Evolutionary conservation across 2,113 vertebrate genomes (phyloP).

Genomic region (Myocastor coypus): DNA sequence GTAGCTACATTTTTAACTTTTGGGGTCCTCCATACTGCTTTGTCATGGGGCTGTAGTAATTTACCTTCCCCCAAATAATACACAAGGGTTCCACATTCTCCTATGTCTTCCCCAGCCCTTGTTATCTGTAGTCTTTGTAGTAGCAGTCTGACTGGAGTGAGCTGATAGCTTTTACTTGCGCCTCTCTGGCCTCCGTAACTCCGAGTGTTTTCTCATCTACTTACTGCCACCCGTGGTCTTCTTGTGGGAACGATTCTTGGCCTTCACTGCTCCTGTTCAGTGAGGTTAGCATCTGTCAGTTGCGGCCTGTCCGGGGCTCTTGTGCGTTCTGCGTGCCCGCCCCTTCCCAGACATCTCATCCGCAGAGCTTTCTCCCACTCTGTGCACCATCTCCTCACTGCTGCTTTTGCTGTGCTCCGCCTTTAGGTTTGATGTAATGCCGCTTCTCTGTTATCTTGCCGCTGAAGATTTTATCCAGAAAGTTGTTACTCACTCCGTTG

Average conservation of each 20-base stretch:
- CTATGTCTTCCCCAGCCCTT: not conserved
- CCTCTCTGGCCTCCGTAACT: not conserved
- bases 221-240: not conserved
- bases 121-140: not conserved
- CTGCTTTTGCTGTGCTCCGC: not conserved
- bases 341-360: accelerated
- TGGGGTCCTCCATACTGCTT: not conserved
- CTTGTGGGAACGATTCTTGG: not conserved
- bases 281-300: not conserved
- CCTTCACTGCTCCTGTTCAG: not conserved
- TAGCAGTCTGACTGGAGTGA: not conserved
- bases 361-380: not conserved
- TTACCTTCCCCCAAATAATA: not conserved
- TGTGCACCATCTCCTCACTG: not conserved
- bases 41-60: not conserved
- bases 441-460: not conserved
- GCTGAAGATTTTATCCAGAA: not conserved
- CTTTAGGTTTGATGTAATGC: not conserved
- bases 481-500: not conserved
- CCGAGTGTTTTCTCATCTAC: not conserved
- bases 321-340: not conserved
- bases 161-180: not conserved
- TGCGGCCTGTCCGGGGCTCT: not conserved
- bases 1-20: not conserved
- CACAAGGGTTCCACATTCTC: too few relatives aligned